Percentiles rank a stretch among this genome's conserved stretches.
These are phyloP conservation scores for Aix galericulata DNA, from an alignment of 2,113 vertebrate genomes.

Conservation along the genomic window DNA sequence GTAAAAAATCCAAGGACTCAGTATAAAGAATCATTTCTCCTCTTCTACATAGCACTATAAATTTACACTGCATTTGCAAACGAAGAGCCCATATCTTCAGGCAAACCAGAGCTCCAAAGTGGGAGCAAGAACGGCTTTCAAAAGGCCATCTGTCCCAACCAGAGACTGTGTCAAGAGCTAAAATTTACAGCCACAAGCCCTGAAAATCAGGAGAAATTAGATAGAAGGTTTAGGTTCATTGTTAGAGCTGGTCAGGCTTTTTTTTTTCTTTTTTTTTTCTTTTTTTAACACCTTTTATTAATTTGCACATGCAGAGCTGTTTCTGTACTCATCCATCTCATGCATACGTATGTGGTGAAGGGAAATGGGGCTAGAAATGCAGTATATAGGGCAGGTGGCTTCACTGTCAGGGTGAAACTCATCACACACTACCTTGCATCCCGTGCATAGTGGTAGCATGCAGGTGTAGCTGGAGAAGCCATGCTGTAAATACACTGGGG, in stretches of 20 bases:
- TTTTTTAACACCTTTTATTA: neutral
- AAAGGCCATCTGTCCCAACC: conserved; percentile 52
- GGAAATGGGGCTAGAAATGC: neutral
- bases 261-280: neutral
- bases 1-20: conserved; percentile 50
- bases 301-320: neutral
- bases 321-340: neutral
- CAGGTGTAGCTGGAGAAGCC: neutral
- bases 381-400: neutral
- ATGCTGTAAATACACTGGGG: neutral
- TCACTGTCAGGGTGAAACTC: neutral
- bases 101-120: conserved; percentile 45
- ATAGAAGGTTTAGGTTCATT: neutral
- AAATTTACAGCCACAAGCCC: conserved; percentile 22
- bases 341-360: neutral
- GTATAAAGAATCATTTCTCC: conserved; percentile 69
- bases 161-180: neutral
- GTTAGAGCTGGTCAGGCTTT: neutral
- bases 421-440: fast-evolving
- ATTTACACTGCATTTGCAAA: conserved; percentile 66
- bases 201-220: conserved; percentile 16
- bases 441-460: fast-evolving
- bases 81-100: conserved; percentile 57
- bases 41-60: conserved; percentile 56
- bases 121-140: conserved; percentile 19